These are phyloP conservation scores for Sterrhoptilus dennistouni DNA, from an alignment of 2,113 vertebrate species.

Conservation along the genomic window DNA sequence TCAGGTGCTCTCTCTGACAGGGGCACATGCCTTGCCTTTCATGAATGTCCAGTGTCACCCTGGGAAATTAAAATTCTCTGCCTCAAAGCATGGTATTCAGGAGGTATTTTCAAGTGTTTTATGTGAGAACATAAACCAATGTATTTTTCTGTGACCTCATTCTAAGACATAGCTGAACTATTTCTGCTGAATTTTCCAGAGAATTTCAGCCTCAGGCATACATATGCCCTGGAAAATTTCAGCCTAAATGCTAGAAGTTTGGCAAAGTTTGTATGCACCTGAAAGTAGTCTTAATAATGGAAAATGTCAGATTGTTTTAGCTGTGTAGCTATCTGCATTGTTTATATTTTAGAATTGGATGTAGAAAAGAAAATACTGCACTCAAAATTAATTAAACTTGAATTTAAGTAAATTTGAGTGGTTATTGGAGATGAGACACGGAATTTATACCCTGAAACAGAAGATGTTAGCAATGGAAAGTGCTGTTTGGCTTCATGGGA, in stretches of 20 bases:
- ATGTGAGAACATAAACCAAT: constrained; percentile 18
- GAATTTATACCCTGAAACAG: background rate
- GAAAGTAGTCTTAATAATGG: constrained; percentile 30
- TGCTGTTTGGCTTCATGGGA: background rate
- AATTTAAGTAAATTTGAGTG: background rate
- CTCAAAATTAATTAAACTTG: background rate
- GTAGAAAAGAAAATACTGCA: background rate
- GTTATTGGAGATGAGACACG: background rate
- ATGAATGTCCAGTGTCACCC: background rate
- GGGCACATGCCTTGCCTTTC: background rate
- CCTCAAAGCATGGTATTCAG: background rate
- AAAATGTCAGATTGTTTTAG: background rate
- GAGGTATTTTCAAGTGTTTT: constrained; percentile 48
- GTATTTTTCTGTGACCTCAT: constrained; percentile 63
- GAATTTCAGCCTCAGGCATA: constrained; percentile 52
- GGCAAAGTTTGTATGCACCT: constrained; percentile 45
- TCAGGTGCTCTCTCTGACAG: background rate
- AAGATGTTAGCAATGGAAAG: background rate
- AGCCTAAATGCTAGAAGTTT: constrained; percentile 48
- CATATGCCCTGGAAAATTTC: constrained; percentile 57
- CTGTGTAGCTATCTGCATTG: background rate
- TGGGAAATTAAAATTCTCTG: constrained; percentile 16
- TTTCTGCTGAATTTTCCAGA: constrained; percentile 58
- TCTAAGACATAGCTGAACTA: constrained; percentile 36
- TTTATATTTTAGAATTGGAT: background rate